Percentiles rank a stretch among this genome's conserved stretches.
Conservation (phyloP, 2,888 invertebrate genomes). For the Phrixothrix hirtus region DNA sequence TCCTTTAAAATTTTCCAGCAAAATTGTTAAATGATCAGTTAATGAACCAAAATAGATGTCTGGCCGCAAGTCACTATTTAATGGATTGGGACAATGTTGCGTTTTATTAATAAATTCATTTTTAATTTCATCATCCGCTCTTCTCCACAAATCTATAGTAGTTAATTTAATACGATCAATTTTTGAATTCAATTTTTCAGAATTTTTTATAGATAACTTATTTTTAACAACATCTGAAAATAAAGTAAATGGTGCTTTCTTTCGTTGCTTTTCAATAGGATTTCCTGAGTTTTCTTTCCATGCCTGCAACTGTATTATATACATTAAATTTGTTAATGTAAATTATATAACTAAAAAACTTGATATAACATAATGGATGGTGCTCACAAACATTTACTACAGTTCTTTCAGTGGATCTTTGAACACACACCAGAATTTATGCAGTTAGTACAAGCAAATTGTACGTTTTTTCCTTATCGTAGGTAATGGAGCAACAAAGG, state of each 20-base stretch:
- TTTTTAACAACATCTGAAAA: slow-evolving; percentile 62
- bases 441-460: too few species aligned
- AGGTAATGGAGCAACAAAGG: too few species aligned
- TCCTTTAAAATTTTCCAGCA: slow-evolving; percentile 65
- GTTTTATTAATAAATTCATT: slow-evolving; percentile 46
- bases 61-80: slow-evolving; percentile 70
- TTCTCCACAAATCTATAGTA: slow-evolving; percentile 69
- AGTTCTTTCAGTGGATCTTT: too few species aligned
- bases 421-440: too few species aligned
- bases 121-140: slow-evolving; percentile 64
- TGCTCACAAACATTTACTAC: too few species aligned
- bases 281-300: slow-evolving; percentile 65
- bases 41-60: slow-evolving; percentile 81
- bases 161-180: slow-evolving; percentile 65
- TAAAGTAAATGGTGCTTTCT: slow-evolving; percentile 58
- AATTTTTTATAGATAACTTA: slow-evolving; percentile 57
- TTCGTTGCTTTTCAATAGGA: slow-evolving; percentile 54
- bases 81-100: slow-evolving; percentile 72
- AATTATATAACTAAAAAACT: too few species aligned
- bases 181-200: slow-evolving; percentile 55
- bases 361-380: too few species aligned
- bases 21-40: slow-evolving; percentile 75
- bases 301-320: slow-evolving; percentile 57
- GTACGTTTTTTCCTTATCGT: too few species aligned
- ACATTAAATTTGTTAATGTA: too few species aligned